Evolutionary conservation across 2,888 invertebrate species (phyloP), one percentile per base, ranked within the genome.

Genomic region (Agrypnus murinus): DNA sequence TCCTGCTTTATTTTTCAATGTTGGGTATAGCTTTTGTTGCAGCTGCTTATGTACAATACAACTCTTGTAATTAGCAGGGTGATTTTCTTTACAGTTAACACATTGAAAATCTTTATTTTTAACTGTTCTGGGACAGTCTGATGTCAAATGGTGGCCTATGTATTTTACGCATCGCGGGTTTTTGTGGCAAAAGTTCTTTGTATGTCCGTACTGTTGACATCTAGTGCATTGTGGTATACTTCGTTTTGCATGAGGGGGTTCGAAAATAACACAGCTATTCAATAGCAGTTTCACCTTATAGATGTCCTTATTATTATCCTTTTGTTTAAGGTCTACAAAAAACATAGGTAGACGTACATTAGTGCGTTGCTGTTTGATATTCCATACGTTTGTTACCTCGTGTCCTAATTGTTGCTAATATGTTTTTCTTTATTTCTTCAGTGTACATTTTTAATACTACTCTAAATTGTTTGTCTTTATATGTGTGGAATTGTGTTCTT

Each of bases 1-100:
- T 43, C 15, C 46, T 58, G 19, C 14, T 38, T 36, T 58, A 17
- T 40, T 58, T 58, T 10, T 58, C 40, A 46, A n/a, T n/a, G n/a
- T n/a, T n/a, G n/a, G n/a, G n/a, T n/a, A n/a, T n/a, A n/a, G n/a
- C n/a, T n/a, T n/a, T n/a, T n/a, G n/a, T n/a, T n/a, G n/a, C n/a
- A n/a, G n/a, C n/a, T n/a, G n/a, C n/a, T n/a, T n/a, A n/a, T 46
- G 46, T 46, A 46, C 46, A 17, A 19, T 17, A 19, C 17, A 15
- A 10, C 5, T 15, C 40, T 38, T 58, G 36, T 58, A 58, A n/a
- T 17, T 10, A 15, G 12, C 2, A 14, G 15, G 15, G 12, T 46
- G 10, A n/a, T n/a, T n/a, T n/a, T n/a, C n/a, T n/a, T n/a, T n/a
- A n/a, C n/a, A n/a, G n/a, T n/a, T n/a, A n/a, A 46, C 46, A n/a